Base-by-base conservation (phyloP, 2,797 vertebrate genomes). In the Rhynchotus rufescens region DNA sequence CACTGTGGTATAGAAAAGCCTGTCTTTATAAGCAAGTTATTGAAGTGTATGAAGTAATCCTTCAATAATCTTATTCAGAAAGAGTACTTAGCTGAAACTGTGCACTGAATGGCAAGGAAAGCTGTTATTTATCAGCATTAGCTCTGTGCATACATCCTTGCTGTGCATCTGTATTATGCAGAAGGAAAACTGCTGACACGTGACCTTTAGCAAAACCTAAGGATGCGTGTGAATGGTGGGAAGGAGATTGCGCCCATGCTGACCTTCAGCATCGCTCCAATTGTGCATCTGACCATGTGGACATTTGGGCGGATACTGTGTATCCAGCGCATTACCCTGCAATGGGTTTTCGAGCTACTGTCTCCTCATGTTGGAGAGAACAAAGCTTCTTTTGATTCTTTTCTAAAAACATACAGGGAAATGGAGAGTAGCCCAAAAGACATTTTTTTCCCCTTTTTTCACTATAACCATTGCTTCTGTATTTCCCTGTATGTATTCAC, bases 21-120 rank as follows among this genome's bases (percentile, higher is more conserved):
- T 64, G 68, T 49, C 67, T 90, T 80, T 90, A 64, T 26, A 68
- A 92, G 89, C 88, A 93, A 68, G 21, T 45, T 91, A 28, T 21
- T 49, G 73, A 85, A 44, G n/a, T 51, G 84, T 15, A 45, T 45
- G 68, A 36, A 62, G 54, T 72, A 86, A 88, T 82, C 71, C 73
- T 87, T 95, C 94, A 82, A 9, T 72, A 62, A 72, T 40, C 62
- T 76, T 51, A 83, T 83, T 84, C 61, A 36, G 86, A 61, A 74
- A 69, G 47, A 38, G 59, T 38, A 19, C 86, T 60, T 76, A 57
- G 74, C 92, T 88, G 74, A 79, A 93, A 86, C 7, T 8, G 62
- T 73, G 62, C 66, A 25, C 4, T 4, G 42, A 40, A 6, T 0
- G 25, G 32, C 6, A 8, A n/a, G 22, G 92, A 67, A 88, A 65